Conservation (phyloP, 2,797 vertebrate species). For the Danio albolineatus region DNA sequence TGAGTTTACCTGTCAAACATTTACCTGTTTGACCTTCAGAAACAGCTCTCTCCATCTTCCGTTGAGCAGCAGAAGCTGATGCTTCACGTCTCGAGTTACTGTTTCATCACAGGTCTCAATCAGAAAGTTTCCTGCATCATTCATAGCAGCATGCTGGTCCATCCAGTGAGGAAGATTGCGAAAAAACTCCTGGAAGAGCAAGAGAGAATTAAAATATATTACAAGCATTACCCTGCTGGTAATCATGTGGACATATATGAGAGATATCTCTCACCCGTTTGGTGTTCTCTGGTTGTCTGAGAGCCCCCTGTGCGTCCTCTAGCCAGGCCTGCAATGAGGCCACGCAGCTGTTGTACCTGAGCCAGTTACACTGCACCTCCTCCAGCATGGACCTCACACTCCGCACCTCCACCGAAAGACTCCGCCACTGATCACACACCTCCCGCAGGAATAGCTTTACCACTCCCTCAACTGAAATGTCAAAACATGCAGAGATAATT, state of each 20-base stretch:
- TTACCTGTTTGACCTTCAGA: slow-evolving; percentile 91
- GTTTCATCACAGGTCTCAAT: slow-evolving; percentile 96
- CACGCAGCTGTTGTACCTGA: slow-evolving; percentile 90
- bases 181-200: slow-evolving; percentile 88
- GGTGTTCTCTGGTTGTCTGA: slow-evolving; percentile 89
- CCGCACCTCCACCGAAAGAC: slow-evolving; percentile 92
- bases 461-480: slow-evolving; percentile 86
- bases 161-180: slow-evolving; percentile 94
- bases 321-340: slow-evolving; percentile 93
- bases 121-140: slow-evolving; percentile 97
- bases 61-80: slow-evolving; percentile 93
- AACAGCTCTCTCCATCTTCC: slow-evolving; percentile 97
- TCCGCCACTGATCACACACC: slow-evolving; percentile 92
- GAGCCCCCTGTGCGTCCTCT: slow-evolving; percentile 93
- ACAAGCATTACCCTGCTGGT: not conserved
- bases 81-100: slow-evolving; percentile 95
- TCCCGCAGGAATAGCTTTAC: slow-evolving; percentile 92
- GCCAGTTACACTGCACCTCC: slow-evolving; percentile 95
- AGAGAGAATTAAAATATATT: slow-evolving; percentile 65
- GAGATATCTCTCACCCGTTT: slow-evolving; percentile 85
- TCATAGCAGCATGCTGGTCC: slow-evolving; percentile 95
- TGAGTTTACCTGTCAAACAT: not conserved
- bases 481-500: slow-evolving; percentile 28
- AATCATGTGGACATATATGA: not conserved
- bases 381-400: slow-evolving; percentile 98